These are phyloP conservation scores for Eilema caniola DNA, from an alignment of 2,888 invertebrate genomes.

Conservation along the genomic window DNA sequence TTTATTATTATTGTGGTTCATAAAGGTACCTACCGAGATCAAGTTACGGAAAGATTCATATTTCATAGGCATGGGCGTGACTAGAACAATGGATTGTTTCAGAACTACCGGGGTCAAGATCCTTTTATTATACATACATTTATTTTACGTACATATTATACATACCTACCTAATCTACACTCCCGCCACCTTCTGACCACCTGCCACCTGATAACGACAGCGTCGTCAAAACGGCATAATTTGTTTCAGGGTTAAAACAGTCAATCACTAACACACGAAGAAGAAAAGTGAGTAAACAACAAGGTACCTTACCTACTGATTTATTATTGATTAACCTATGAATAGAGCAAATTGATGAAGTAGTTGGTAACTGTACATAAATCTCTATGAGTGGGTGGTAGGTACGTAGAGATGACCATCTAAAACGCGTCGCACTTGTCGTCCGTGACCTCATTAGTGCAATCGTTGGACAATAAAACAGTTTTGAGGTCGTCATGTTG, in stretches of 20 bases:
- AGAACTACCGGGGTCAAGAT: slow-evolving; percentile 16
- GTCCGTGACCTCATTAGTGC: slow-evolving; percentile 39
- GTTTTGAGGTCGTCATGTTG: slow-evolving; percentile 18
- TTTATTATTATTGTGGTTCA: no score
- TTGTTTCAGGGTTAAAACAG: no score
- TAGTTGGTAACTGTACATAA: neutral
- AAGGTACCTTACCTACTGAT: no score
- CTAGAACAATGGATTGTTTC: slow-evolving; percentile 55
- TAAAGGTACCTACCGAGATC: neutral
- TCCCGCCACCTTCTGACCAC: no score
- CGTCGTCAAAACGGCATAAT: no score
- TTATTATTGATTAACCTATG: neutral
- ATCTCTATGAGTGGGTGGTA: neutral
- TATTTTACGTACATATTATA: no score
- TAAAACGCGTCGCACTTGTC: slow-evolving; percentile 16
- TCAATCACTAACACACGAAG: no score
- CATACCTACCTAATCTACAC: no score
- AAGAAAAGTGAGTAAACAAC: no score
- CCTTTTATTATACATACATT: neutral
- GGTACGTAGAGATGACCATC: slow-evolving; percentile 1
- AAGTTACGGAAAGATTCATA: slow-evolving; percentile 21
- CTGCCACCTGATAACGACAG: no score
- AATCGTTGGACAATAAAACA: slow-evolving; percentile 29
- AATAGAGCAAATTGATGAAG: neutral
- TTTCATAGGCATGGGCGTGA: slow-evolving; percentile 49